Conservation (phyloP, 2,113 vertebrate species). For the Pterocles orientalis region DNA sequence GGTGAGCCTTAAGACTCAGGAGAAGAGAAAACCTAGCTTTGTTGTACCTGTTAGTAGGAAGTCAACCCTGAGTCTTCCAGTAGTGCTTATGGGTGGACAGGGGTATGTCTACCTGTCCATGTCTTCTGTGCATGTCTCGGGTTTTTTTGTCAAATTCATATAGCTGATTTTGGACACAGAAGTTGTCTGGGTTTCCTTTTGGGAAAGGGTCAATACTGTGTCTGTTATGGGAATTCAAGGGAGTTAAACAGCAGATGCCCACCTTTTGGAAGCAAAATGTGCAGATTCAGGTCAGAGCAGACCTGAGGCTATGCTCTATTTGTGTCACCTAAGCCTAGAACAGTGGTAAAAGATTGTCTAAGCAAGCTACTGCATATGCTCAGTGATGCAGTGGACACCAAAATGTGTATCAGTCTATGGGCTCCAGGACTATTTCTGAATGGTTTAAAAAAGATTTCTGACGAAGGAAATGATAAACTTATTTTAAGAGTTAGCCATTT, state of each 20-base stretch:
- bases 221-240: not conserved
- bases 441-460: conserved; percentile 11
- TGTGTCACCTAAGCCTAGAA: not conserved
- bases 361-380: not conserved
- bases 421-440: not conserved
- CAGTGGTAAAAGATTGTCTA: not conserved
- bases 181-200: not conserved
- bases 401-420: not conserved
- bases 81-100: not conserved
- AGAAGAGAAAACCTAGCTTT: not conserved
- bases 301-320: not conserved
- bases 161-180: not conserved
- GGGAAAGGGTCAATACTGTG: not conserved
- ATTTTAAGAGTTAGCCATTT: conserved; percentile 26
- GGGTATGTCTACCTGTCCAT: not conserved
- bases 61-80: not conserved
- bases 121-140: not conserved
- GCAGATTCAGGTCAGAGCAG: not conserved
- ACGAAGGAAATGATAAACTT: not conserved
- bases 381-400: not conserved
- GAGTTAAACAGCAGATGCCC: not conserved
- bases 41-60: not conserved
- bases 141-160: not conserved
- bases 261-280: not conserved
- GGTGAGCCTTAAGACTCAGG: not conserved